Evolutionary conservation across 2,888 invertebrate species (phyloP), one percentile per base, ranked within the genome.

Genomic region (Meta bourneti): DNA sequence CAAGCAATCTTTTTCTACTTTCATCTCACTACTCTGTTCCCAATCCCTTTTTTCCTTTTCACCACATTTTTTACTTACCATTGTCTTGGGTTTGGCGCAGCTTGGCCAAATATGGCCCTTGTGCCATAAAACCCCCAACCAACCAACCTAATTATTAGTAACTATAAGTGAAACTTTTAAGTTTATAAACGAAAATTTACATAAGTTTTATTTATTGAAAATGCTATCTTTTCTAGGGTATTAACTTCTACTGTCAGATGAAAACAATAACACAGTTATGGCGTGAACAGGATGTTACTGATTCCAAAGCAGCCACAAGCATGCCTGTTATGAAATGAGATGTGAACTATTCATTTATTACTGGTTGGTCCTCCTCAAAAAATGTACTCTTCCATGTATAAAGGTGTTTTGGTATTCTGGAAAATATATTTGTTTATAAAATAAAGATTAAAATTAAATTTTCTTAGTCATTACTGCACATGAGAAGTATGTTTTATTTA

Each of bases 251-350:
- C 95, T 99, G 99, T 0, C 99, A 99, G 95, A 96, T 98, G 92
- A 99, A 99, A 95, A 99, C 99, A 0, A 97, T 99, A 0, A 99
- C 99, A 0, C 98, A 99, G 94, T 96, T 98, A 94, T 99, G 99
- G 99, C 96, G 98, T 93, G 97, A 97, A 93, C 96, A 97, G 87
- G 98, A 98, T 95, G 97, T 97, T 0, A 96, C 96, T 0, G 96
- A 97, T 94, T 96, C 97, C 0, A 96, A 96, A 94, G 97, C 98
- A 0, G 97, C 98, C 0, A 98, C 98, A 0, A 96, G 97, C 78
- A 98, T 98, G 98, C 98, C 98, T 4, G 97, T 97, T 54, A 97
- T 97, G 97, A 96, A 94, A 93, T 95, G 94, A 94, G 92, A n/a
- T 0, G 69, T 49, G 80, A n/a, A 11, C n/a, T n/a, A 16, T 61